A percentile compares a stretch with the other conserved stretches of the same genome.
Conservation (phyloP, 2,113 vertebrate genomes). For the Platichthys flesus region DNA sequence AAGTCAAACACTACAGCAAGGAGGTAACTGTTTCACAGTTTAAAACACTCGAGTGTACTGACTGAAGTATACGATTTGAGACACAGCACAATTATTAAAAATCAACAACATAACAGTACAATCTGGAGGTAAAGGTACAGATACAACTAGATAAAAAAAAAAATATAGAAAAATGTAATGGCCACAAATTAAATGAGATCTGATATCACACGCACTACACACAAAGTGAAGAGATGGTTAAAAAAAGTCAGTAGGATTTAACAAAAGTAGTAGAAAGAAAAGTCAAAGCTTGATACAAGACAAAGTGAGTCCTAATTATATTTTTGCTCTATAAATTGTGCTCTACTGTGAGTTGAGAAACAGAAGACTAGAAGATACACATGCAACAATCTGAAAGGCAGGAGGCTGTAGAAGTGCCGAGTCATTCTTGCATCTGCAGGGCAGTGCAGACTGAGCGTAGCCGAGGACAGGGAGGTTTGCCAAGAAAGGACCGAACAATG, state of each 20-base stretch:
- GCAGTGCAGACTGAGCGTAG: constrained; percentile 20
- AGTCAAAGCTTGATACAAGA: neutral
- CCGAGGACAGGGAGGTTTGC: constrained; percentile 11
- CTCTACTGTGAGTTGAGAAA: neutral
- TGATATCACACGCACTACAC: constrained; percentile 3
- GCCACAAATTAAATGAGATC: neutral
- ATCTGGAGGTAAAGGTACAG: neutral
- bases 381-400: constrained; percentile 10
- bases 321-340: neutral
- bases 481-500: constrained; percentile 1
- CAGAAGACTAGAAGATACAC: neutral
- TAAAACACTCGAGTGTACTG: neutral
- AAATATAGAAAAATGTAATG: neutral
- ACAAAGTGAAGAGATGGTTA: constrained; percentile 2
- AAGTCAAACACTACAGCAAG: too few species aligned
- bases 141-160: neutral
- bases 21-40: too few species aligned
- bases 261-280: neutral
- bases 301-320: neutral
- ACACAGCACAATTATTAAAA: neutral
- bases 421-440: constrained; percentile 53
- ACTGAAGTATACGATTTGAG: neutral
- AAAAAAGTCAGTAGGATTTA: neutral
- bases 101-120: neutral
- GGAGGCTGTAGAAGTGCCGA: constrained; percentile 45